These are phyloP conservation scores for Myodes glareolus DNA, from an alignment of 2,113 vertebrate species.

Conservation along the genomic window DNA sequence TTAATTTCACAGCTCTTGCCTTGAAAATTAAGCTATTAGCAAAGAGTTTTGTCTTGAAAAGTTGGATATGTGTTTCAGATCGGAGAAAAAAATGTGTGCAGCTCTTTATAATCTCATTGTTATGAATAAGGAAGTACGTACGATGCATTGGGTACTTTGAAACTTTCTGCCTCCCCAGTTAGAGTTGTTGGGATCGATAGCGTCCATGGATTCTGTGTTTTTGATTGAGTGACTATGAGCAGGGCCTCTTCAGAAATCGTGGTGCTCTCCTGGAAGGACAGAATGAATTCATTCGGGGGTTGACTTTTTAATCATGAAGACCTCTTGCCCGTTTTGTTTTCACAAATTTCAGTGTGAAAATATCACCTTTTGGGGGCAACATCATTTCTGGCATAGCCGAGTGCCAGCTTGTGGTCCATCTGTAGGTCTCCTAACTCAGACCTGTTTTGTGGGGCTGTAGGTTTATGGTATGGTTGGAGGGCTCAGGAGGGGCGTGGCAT, in stretches of 20 bases:
- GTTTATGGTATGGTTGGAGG: neutral
- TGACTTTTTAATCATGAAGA: neutral
- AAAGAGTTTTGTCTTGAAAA: slow-evolving; percentile 30
- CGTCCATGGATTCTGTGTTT: neutral
- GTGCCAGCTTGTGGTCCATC: neutral
- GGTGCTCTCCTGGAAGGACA: neutral
- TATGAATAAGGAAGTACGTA: neutral
- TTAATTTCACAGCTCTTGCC: slow-evolving; percentile 49
- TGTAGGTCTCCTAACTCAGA: neutral
- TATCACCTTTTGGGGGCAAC: neutral
- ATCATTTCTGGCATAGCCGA: neutral
- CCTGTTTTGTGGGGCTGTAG: neutral
- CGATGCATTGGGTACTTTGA: neutral
- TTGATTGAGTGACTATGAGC: neutral
- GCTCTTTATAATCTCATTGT: neutral
- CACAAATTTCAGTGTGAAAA: slow-evolving; percentile 41
- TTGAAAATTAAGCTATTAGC: slow-evolving; percentile 38
- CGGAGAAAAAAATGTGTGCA: neutral
- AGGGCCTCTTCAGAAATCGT: neutral
- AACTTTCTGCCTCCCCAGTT: neutral
- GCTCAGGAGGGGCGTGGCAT: neutral
- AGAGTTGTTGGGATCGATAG: neutral
- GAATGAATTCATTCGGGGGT: slow-evolving; percentile 16
- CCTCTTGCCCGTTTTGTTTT: neutral
- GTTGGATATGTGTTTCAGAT: neutral